Conservation (phyloP, 2,797 vertebrate species). For the Meriones psammophilus region DNA sequence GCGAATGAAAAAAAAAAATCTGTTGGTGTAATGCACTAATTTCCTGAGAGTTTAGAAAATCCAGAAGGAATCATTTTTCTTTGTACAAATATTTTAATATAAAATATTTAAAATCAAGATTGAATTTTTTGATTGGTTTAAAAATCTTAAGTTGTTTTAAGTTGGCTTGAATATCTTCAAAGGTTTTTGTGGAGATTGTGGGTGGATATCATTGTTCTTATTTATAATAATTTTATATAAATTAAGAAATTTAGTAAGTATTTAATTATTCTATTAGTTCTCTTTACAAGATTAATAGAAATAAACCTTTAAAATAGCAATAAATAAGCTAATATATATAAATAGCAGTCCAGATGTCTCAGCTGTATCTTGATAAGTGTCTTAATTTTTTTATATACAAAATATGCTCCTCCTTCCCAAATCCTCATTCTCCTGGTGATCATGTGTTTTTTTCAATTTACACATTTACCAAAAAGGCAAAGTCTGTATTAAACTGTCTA, state of each 20-base stretch:
- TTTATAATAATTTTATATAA: constrained; percentile 25
- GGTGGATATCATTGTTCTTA: neutral
- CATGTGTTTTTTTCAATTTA: neutral
- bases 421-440: neutral
- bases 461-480: neutral
- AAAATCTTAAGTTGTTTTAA: neutral
- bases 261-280: constrained; percentile 20
- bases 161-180: constrained; percentile 23
- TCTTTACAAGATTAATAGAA: neutral
- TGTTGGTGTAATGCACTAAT: constrained; percentile 20
- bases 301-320: neutral
- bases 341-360: neutral
- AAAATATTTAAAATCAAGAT: constrained; percentile 40
- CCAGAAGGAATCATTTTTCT: neutral
- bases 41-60: neutral
- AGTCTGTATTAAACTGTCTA: neutral
- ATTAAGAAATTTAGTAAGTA: neutral
- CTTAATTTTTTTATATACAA: neutral
- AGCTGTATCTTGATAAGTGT: neutral
- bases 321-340: neutral
- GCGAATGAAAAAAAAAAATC: constrained; percentile 7
- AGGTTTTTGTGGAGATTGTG: neutral
- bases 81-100: neutral
- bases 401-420: neutral
- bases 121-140: neutral